Percentiles rank a stretch among this genome's conserved stretches.
phyloP scores from a whole-genome alignment of 2,797 vertebrate species.

The Silurus aristotelis region DNA sequence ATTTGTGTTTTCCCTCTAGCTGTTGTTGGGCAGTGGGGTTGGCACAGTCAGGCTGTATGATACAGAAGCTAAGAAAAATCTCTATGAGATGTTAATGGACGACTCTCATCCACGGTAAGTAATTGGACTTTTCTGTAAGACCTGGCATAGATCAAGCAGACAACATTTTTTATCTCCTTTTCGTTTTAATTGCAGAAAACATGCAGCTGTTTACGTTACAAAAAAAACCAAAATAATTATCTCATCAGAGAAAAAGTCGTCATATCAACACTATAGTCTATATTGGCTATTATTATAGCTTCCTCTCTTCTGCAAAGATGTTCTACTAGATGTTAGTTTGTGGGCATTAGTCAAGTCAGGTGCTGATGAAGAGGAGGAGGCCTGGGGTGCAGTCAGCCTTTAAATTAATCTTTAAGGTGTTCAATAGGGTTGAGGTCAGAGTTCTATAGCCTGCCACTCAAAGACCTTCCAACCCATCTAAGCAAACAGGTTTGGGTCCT shows the following conservation, averaged over 20 bases:
- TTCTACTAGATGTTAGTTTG: too few species aligned
- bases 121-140: neutral
- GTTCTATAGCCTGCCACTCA: too few species aligned
- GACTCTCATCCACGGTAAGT: constrained; percentile 88
- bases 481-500: too few species aligned
- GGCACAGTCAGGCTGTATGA: constrained; percentile 94
- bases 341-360: too few species aligned
- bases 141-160: neutral
- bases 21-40: constrained; percentile 90
- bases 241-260: neutral
- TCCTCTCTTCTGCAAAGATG: too few species aligned
- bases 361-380: too few species aligned
- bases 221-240: neutral
- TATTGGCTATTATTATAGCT: too few species aligned
- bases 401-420: too few species aligned
- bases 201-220: neutral
- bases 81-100: constrained; percentile 92
- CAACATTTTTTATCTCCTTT: neutral
- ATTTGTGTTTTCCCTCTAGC: constrained; percentile 65
- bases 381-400: too few species aligned
- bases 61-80: constrained; percentile 96
- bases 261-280: neutral
- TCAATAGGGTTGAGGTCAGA: too few species aligned
- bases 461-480: too few species aligned
- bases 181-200: neutral